phyloP scores from a whole-genome alignment of 2,797 vertebrate species.

The Pseudopleuronectes americanus region DNA sequence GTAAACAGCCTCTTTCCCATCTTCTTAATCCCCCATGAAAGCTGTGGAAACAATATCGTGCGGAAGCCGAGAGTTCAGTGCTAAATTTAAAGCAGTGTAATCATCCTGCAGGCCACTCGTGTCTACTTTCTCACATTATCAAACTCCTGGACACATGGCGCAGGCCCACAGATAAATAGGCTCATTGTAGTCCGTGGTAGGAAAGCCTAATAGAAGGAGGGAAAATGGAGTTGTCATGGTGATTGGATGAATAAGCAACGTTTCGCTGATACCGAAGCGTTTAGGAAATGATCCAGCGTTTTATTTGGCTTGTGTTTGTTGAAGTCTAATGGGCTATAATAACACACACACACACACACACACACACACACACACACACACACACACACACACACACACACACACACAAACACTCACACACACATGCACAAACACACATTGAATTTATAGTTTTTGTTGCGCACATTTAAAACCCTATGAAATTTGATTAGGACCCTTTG shows the following conservation, averaged over 20 bases:
- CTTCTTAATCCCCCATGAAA: constrained; percentile 2
- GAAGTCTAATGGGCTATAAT: constrained; percentile 60
- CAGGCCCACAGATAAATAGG: constrained; percentile 54
- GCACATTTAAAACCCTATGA: constrained; percentile 34
- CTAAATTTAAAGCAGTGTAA: constrained; percentile 14
- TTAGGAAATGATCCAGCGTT: constrained; percentile 65
- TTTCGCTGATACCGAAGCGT: constrained; percentile 76
- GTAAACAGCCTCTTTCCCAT: constrained; percentile 1
- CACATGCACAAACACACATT: constrained; percentile 27
- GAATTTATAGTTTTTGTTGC: constrained; percentile 37
- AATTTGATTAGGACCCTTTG: constrained; percentile 55
- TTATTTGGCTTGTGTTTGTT: constrained; percentile 56
- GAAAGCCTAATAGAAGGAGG: constrained; percentile 64
- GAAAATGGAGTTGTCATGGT: constrained; percentile 85
- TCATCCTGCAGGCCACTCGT: constrained; percentile 17
- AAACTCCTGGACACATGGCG: constrained; percentile 60
- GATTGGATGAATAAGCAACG: constrained; percentile 83
- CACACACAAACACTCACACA: constrained; percentile 26
- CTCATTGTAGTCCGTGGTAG: constrained; percentile 59
- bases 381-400: constrained; percentile 25
- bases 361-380: constrained; percentile 20
- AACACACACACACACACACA: constrained; percentile 35
- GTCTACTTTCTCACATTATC: constrained; percentile 17
- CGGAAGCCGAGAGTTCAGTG: not conserved
- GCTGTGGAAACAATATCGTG: constrained; percentile 7